These are phyloP conservation scores for Phrynocephalus versicolor DNA, from an alignment of 2,113 vertebrate species.

Conservation along the genomic window DNA sequence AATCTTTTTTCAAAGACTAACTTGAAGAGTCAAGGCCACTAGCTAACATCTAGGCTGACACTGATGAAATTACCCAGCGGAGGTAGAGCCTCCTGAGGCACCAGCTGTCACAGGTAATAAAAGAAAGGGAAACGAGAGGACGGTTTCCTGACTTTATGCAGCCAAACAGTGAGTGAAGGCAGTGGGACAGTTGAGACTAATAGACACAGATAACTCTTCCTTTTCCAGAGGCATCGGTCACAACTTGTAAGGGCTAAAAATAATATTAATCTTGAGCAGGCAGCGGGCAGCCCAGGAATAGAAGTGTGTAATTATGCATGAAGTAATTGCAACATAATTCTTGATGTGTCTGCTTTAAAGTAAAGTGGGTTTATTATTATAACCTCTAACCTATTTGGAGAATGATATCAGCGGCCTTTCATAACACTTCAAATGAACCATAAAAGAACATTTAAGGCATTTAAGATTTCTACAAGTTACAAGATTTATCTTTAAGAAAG, in stretches of 20 bases:
- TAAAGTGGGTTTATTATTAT: neutral
- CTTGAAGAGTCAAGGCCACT: slow-evolving; percentile 64
- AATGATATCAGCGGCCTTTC: neutral
- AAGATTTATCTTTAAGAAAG: no score
- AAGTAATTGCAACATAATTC: neutral
- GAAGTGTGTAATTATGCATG: neutral
- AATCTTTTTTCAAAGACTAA: slow-evolving; percentile 68
- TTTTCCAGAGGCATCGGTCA: neutral
- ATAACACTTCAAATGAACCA: no score
- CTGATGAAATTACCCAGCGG: slow-evolving; percentile 68
- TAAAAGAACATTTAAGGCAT: no score
- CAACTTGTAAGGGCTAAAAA: neutral
- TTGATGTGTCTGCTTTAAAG: neutral
- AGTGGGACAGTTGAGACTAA: slow-evolving; percentile 15
- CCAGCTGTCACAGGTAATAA: slow-evolving; percentile 61
- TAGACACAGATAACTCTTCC: neutral
- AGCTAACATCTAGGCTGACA: slow-evolving; percentile 65
- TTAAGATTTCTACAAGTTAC: no score
- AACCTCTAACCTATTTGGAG: neutral
- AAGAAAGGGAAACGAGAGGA: slow-evolving; percentile 49
- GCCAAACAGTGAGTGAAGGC: slow-evolving; percentile 19
- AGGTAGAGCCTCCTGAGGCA: slow-evolving; percentile 40
- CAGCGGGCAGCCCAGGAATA: neutral
- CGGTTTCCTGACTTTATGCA: slow-evolving; percentile 36
- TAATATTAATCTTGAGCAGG: neutral